Evolutionary conservation across 2,797 vertebrate species (phyloP).

Genomic region (Malacoctenus gilli): DNA sequence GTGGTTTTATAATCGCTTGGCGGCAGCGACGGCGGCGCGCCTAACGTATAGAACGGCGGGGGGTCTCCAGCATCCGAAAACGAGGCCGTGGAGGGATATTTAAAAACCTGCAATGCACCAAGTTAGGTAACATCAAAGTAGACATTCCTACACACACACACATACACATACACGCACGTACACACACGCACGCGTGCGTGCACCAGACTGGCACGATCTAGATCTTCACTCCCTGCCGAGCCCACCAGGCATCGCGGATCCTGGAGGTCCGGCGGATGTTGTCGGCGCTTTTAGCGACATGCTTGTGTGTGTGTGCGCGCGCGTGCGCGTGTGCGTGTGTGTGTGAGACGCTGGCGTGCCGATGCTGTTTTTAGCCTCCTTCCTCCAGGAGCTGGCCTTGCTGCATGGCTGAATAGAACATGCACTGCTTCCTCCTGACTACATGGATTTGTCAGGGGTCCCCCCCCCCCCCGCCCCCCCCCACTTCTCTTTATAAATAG

Average conservation of each 20-base stretch:
- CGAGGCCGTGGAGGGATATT: conserved; percentile 35
- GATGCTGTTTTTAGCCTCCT: conserved; percentile 65
- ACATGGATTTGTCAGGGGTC: conserved; percentile 79
- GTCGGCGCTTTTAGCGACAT: conserved; percentile 30
- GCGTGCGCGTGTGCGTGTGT: conserved; percentile 44
- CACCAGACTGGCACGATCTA: conserved; percentile 32
- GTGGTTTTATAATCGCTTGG: conserved; percentile 9
- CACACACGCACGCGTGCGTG: neutral
- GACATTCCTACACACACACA: conserved; percentile 24
- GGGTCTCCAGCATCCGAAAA: conserved; percentile 36
- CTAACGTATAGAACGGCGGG: neutral
- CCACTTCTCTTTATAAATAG: conserved; percentile 86
- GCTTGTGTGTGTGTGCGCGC: conserved; percentile 40
- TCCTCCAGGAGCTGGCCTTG: conserved; percentile 64
- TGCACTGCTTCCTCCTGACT: conserved; percentile 78
- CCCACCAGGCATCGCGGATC: conserved; percentile 29
- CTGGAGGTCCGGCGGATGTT: conserved; percentile 33
- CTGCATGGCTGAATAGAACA: conserved; percentile 78
- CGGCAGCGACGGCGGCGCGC: neutral
- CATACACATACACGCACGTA: neutral
- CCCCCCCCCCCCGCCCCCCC: no score
- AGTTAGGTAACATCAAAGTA: conserved; percentile 73
- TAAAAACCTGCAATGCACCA: conserved; percentile 69
- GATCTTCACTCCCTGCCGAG: conserved; percentile 37
- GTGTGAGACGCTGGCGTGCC: conserved; percentile 40